Percentiles rank a stretch among this genome's conserved stretches.
Conservation (phyloP, 2,888 invertebrate genomes). For the Andrena chrysosceles region DNA sequence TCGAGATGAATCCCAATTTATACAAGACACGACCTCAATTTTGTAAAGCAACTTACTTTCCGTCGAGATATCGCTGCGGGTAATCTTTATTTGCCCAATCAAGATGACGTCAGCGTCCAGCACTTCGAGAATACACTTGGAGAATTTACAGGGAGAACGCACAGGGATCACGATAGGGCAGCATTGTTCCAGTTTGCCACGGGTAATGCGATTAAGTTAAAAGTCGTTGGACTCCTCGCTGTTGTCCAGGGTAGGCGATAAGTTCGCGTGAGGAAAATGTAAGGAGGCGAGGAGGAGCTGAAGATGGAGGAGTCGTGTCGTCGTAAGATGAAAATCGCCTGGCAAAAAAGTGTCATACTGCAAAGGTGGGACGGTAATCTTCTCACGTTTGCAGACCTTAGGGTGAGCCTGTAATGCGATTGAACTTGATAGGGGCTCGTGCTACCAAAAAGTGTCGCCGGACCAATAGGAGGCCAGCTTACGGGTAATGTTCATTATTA, state of each 20-base stretch:
- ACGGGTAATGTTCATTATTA: not conserved
- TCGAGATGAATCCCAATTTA: not conserved
- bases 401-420: conserved; percentile 59
- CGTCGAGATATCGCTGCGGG: not conserved
- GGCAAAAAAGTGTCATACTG: conserved; percentile 48
- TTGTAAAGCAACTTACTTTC: not conserved
- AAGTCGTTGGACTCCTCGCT: conserved; percentile 40
- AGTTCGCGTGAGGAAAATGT: conserved; percentile 23
- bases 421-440: conserved; percentile 39
- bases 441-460: conserved; percentile 23
- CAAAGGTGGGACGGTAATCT: conserved; percentile 55
- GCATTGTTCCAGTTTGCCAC: conserved; percentile 7
- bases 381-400: conserved; percentile 45
- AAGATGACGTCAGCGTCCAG: not conserved
- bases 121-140: not conserved
- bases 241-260: conserved; percentile 10
- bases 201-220: conserved; percentile 60
- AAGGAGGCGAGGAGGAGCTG: conserved; percentile 20
- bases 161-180: not conserved
- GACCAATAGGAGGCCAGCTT: conserved; percentile 15
- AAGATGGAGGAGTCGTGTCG: conserved; percentile 66
- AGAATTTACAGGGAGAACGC: not conserved
- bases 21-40: not conserved
- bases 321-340: conserved; percentile 39
- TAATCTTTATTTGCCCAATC: conserved; percentile 3